Conservation (phyloP, 2,888 invertebrate genomes). For the Coenonympha arcania region DNA sequence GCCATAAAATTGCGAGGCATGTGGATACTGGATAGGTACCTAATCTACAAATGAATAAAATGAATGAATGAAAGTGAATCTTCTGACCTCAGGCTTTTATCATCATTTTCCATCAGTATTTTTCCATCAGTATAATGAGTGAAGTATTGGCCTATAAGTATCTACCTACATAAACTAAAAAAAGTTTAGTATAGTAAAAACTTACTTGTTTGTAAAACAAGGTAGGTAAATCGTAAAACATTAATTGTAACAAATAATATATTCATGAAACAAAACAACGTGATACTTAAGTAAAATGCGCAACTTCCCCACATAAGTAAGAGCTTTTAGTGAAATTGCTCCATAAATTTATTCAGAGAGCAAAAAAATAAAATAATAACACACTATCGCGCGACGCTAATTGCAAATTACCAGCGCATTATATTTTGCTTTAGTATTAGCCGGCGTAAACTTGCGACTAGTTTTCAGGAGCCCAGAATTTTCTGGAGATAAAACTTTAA, state of each 20-base stretch:
- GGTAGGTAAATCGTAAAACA: background rate
- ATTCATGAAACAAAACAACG: slow-evolving; percentile 1
- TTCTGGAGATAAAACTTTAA: too few relatives aligned
- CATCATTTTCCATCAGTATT: too few relatives aligned
- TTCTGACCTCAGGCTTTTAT: too few relatives aligned
- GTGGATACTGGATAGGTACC: background rate
- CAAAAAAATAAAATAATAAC: slow-evolving; percentile 57
- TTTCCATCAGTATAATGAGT: too few relatives aligned
- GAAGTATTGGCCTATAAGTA: too few relatives aligned
- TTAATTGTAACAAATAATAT: background rate
- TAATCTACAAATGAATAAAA: too few relatives aligned
- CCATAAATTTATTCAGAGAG: slow-evolving; percentile 68
- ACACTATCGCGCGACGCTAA: slow-evolving; percentile 55
- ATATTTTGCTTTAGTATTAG: slow-evolving; percentile 25
- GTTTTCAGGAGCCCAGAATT: background rate
- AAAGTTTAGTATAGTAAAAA: too few relatives aligned
- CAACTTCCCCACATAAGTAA: slow-evolving; percentile 43
- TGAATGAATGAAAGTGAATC: too few relatives aligned
- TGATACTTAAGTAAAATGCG: slow-evolving; percentile 32
- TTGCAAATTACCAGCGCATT: slow-evolving; percentile 51
- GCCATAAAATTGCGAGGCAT: too few relatives aligned
- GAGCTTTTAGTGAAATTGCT: slow-evolving; percentile 73
- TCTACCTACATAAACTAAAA: too few relatives aligned
- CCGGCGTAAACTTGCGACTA: slow-evolving; percentile 3
- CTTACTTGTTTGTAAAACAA: background rate